Evolutionary conservation across 1,140 invertebrate genomes (phyloP), one percentile per base, ranked within the genome.

Genomic region (Euura lappo): DNA sequence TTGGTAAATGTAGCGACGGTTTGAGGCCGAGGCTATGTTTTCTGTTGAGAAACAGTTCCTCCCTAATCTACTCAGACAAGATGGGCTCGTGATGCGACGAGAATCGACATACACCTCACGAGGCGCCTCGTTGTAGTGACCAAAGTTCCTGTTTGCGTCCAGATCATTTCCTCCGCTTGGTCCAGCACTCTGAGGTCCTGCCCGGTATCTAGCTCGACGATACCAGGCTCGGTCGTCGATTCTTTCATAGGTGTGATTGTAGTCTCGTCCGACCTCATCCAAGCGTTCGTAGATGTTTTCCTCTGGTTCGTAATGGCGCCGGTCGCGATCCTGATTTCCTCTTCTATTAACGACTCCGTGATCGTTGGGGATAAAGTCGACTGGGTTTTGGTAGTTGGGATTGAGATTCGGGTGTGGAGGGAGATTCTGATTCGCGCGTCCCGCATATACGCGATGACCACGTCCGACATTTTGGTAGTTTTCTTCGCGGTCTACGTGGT

Each of bases 211-310:
- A 60, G 51, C 51, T n/a, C 51, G 10, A 3, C 80, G 77, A 69
- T 75, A 76, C 44, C 79, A 79, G 10, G 79, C 74, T 6, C 82
- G 75, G 45, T 83, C 80, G 4, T 79, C 81, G 47, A 86, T 83
- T 70, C 84, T 81, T 68, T 86, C 84, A 51, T 86, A 86, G 44
- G 75, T 84, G n/a, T 85, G 84, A 78, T 85, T 79, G 44, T 79
- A 46, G 2, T 44, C 67, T 28, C 78, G 79, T 1, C 77, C 77
- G 11, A 84, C 83, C 45, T 83, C 82, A 65, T 86, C 85, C 7
- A 87, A 71, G 71, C 84, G 79, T 68, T 87, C 86, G 67, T 87
- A 87, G 75, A 86, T 87, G 70, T 87, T 87, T 70, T 87, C 86
- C 68, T 86, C 85, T 0, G 82, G 80, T 72, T 85, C 85, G 79